Conservation (phyloP, 2,113 vertebrate genomes). For the Xiphophorus hellerii region DNA sequence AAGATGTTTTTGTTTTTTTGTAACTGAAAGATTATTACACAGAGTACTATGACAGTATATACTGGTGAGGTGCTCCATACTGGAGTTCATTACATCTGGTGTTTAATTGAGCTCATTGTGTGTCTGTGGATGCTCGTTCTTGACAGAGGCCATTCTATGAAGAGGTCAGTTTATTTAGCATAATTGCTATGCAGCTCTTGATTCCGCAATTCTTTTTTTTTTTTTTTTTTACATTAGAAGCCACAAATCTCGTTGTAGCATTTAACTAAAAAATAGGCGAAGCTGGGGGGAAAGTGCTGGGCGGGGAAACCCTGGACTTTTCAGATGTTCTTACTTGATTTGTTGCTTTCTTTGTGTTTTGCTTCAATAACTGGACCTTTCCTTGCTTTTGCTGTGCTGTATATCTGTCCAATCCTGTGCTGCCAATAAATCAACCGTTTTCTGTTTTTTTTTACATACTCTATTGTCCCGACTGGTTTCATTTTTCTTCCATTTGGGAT, state of each 20-base stretch:
- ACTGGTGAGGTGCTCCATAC: slow-evolving; percentile 1
- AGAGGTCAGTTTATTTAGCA: slow-evolving; percentile 59
- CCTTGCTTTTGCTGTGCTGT: slow-evolving; percentile 41
- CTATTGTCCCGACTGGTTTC: neutral
- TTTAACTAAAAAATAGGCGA: slow-evolving; percentile 48
- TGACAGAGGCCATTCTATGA: slow-evolving; percentile 53
- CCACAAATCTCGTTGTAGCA: slow-evolving; percentile 38
- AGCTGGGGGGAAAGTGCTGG: neutral
- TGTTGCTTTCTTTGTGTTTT: slow-evolving; percentile 23
- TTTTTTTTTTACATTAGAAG: slow-evolving; percentile 11
- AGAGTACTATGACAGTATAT: slow-evolving; percentile 1
- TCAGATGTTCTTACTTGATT: slow-evolving; percentile 16
- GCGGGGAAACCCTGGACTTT: slow-evolving; percentile 9
- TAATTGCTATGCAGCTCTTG: slow-evolving; percentile 50
- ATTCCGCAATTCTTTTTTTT: slow-evolving; percentile 36
- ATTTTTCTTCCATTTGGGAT: neutral
- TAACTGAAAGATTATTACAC: neutral
- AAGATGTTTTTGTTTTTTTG: neutral
- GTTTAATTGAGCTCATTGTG: slow-evolving; percentile 2
- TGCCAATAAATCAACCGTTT: slow-evolving; percentile 69
- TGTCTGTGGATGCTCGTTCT: slow-evolving; percentile 32
- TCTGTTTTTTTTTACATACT: slow-evolving; percentile 18
- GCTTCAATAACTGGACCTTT: slow-evolving; percentile 28
- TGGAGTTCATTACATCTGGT: neutral
- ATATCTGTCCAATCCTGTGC: slow-evolving; percentile 43